Evolutionary conservation across 2,113 vertebrate species (phyloP), one percentile per base, ranked within the genome.

Genomic region (Zapus hudsonius): DNA sequence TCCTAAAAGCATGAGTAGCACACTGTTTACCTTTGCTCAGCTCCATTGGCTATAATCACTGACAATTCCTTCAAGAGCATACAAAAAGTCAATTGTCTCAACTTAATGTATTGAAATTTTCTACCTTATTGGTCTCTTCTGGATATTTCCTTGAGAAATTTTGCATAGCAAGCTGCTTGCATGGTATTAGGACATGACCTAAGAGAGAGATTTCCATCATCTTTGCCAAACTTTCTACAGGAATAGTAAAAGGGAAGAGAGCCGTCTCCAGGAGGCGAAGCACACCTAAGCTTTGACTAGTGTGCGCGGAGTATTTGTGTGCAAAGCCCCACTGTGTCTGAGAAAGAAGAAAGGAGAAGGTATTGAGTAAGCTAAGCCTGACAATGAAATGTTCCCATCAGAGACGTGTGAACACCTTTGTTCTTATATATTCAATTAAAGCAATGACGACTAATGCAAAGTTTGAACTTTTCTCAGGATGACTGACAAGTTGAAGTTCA

Each of bases 51-150:
- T 73, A 29, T 66, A 84, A 84, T 81, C 73, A 36, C 23, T n/a
- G 40, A 16, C 82, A 90, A 91, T 85, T 82, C n/a, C 44, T 94
- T 88, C 79, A 76, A 91, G 27, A 84, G 7, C 15, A 5, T 61
- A 20, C 31, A 29, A 16, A 52, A 57, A 27, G 9, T 23, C n/a
- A 85, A 73, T 66, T 76, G 57, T 47, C 31, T 94, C n/a, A 44
- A 81, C 61, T 72, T 67, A 31, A 25, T 2, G n/a, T n/a, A 29
- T 44, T 91, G 63, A 84, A 87, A 66, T 9, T 2, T 47, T 94
- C 74, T 19, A n/a, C 47, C 23, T 79, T 80, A 64, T 87, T 47
- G 38, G 44, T 55, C 59, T 85, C 16, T 85, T 90, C 31, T 93
- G 16, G 12, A 40, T 91, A 69, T 70, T 81, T 57, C 33, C 40